These are phyloP conservation scores for Micropoecilia bifurca DNA, from an alignment of 2,797 vertebrate species.

Conservation along the genomic window DNA sequence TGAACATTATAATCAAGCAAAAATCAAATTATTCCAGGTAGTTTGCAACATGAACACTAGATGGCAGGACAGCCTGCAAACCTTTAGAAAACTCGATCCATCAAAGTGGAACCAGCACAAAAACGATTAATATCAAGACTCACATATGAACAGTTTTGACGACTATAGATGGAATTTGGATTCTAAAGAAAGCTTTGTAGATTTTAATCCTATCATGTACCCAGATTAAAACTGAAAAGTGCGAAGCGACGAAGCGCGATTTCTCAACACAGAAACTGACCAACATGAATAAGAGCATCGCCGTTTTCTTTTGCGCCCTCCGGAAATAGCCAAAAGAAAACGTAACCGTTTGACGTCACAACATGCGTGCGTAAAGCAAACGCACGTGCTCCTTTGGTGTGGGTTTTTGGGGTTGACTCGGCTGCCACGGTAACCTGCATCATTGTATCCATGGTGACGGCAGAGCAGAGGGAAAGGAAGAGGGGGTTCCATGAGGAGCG, in stretches of 20 bases:
- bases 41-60: conserved; percentile 36
- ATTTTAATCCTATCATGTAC: conserved; percentile 1
- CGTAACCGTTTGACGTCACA: conserved; percentile 46
- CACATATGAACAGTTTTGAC: conserved; percentile 11
- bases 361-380: conserved; percentile 39
- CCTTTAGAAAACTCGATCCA: not conserved
- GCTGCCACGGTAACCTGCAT: conserved; percentile 77
- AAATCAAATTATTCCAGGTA: not conserved
- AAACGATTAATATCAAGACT: not conserved
- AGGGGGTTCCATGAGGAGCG: conserved; percentile 22
- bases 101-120: not conserved
- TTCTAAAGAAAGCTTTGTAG: not conserved
- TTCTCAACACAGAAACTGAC: not conserved
- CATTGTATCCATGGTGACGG: conserved; percentile 73
- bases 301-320: conserved; percentile 3
- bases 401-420: conserved; percentile 43
- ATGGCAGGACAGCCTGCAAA: conserved; percentile 34
- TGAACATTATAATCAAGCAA: not conserved
- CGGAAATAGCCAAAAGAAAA: conserved; percentile 48
- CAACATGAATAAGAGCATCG: conserved; percentile 18
- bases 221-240: not conserved
- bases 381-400: conserved; percentile 51
- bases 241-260: not conserved
- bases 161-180: conserved; percentile 22
- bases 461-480: conserved; percentile 23